Percentiles rank a stretch among this genome's conserved stretches.
Evolutionary conservation across 2,888 invertebrate genomes (phyloP).

Genomic region (Caenorhabditis virilis): DNA sequence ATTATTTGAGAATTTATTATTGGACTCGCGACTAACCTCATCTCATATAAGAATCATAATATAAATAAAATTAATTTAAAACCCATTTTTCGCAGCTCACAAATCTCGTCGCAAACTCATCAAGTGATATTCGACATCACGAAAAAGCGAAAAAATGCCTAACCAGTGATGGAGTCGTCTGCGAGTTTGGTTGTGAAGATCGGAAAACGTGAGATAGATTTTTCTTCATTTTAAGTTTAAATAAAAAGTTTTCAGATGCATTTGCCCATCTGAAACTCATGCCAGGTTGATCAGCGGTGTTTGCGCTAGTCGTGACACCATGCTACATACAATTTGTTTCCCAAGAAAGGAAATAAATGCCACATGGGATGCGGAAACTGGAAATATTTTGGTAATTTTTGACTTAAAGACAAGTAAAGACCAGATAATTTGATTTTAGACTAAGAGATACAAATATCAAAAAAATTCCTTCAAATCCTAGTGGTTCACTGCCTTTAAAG

Average conservation of each 20-base stretch:
- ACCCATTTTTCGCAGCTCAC: conserved; percentile 20
- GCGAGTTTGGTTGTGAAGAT: conserved; percentile 56
- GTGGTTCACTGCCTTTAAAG: too few relatives aligned
- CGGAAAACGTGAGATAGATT: too few relatives aligned
- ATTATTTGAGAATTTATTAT: too few relatives aligned
- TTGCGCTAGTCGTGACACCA: conserved; percentile 29
- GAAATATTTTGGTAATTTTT: conserved; percentile 47
- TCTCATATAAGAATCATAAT: too few relatives aligned
- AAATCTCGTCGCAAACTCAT: conserved; percentile 27
- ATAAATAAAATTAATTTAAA: not conserved
- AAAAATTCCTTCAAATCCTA: too few relatives aligned
- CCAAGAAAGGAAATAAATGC: conserved; percentile 41
- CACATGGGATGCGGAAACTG: conserved; percentile 49
- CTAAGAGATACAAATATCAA: too few relatives aligned
- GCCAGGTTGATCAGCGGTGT: conserved; percentile 31
- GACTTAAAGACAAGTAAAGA: too few relatives aligned
- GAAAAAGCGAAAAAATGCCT: conserved; percentile 48
- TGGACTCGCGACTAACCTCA: too few relatives aligned
- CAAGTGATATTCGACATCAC: conserved; percentile 25
- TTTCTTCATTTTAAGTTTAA: too few relatives aligned
- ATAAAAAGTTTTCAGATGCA: too few relatives aligned
- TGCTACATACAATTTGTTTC: conserved; percentile 36
- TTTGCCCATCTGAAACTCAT: conserved; percentile 45
- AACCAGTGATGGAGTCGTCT: conserved; percentile 51
- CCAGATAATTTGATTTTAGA: too few relatives aligned